A percentile compares a stretch with the other conserved stretches of the same genome.
Conservation (phyloP, 2,888 invertebrate genomes). For the Galeopsomyia nigrocyanea region DNA sequence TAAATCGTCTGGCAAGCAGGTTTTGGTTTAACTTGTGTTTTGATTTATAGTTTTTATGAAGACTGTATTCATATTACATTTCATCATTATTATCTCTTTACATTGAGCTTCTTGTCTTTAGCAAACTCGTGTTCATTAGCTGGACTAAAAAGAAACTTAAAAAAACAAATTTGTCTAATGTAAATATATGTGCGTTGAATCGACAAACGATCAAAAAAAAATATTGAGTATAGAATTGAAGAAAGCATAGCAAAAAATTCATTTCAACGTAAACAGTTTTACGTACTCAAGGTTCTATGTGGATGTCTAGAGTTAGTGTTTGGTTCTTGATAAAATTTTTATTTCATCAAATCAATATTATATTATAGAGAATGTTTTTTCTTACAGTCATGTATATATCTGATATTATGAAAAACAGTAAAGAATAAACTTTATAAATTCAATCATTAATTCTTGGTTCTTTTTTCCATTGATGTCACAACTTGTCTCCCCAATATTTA, state of each 20-base stretch:
- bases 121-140: constrained; percentile 28
- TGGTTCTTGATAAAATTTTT: constrained; percentile 41
- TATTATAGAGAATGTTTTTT: constrained; percentile 40
- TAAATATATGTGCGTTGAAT: constrained; percentile 39
- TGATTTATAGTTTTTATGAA: constrained; percentile 35
- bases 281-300: constrained; percentile 22
- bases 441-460: constrained; percentile 26
- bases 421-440: constrained; percentile 47
- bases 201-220: constrained; percentile 28
- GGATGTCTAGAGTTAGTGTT: constrained; percentile 15
- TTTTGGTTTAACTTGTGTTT: constrained; percentile 46
- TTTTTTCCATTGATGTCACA: background rate
- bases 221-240: no score
- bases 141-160: constrained; percentile 24
- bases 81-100: constrained; percentile 13
- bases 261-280: constrained; percentile 21
- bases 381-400: constrained; percentile 45
- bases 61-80: constrained; percentile 41
- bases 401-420: constrained; percentile 36
- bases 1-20: constrained; percentile 44
- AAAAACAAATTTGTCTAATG: constrained; percentile 4
- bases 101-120: constrained; percentile 30
- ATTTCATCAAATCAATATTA: constrained; percentile 28
- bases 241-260: constrained; percentile 13
- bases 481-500: background rate